A percentile compares a stretch with the other conserved stretches of the same genome.
Evolutionary conservation across 2,797 vertebrate genomes (phyloP).

Genomic region (Gadopsis marmoratus): DNA sequence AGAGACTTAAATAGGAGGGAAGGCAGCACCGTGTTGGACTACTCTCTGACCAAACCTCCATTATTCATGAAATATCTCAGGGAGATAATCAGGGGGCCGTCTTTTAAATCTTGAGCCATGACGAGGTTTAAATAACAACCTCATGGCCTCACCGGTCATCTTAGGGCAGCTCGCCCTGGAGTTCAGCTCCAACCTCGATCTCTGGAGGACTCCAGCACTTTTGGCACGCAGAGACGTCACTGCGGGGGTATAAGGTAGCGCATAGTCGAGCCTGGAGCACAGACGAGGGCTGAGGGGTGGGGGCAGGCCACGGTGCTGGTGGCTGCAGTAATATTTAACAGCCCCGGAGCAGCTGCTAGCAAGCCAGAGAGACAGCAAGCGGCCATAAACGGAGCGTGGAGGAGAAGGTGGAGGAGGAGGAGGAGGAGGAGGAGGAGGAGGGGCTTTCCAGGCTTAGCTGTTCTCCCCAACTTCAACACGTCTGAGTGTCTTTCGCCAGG

Average conservation of each 20-base stretch:
- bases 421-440: slow-evolving; percentile 32
- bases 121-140: slow-evolving; percentile 32
- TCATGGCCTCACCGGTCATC: slow-evolving; percentile 54
- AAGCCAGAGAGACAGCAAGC: slow-evolving; percentile 35
- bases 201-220: slow-evolving; percentile 53
- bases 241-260: slow-evolving; percentile 57
- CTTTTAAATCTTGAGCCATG: slow-evolving; percentile 37
- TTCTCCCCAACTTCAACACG: slow-evolving; percentile 19
- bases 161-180: slow-evolving; percentile 26
- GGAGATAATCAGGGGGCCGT: slow-evolving; percentile 5
- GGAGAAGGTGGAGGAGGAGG: slow-evolving; percentile 31
- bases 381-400: slow-evolving; percentile 44
- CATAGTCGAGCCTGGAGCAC: slow-evolving; percentile 40
- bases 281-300: slow-evolving; percentile 34
- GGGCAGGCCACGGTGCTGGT: slow-evolving; percentile 42
- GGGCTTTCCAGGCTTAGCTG: slow-evolving; percentile 37
- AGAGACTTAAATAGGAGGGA: slow-evolving; percentile 22
- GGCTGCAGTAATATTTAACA: slow-evolving; percentile 75
- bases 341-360: slow-evolving; percentile 77
- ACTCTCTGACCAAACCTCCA: slow-evolving; percentile 15
- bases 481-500: slow-evolving; percentile 12
- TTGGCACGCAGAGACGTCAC: slow-evolving; percentile 53
- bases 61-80: slow-evolving; percentile 34
- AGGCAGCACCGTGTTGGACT: slow-evolving; percentile 10
- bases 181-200: slow-evolving; percentile 9